Percentiles rank a stretch among this genome's conserved stretches.
Conservation (phyloP, 1,140 invertebrate genomes). For the Meteorus sp. region DNA sequence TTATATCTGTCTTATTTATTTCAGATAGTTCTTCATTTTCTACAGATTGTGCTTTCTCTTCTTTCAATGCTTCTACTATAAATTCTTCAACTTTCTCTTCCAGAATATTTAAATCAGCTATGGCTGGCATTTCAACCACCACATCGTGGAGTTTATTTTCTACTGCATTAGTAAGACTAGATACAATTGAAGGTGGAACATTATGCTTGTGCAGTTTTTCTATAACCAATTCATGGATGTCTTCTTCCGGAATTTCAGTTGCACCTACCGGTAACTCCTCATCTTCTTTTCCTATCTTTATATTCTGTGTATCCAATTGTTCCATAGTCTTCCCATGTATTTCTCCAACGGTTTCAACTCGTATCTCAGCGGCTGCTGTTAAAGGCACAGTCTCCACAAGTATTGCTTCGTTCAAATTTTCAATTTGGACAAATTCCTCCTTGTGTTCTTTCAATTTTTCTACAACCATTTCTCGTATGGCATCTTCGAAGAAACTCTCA, state of each 20-base stretch:
- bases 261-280: conserved; percentile 26
- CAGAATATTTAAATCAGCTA: neutral
- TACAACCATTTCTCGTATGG: neutral
- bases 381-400: too few species aligned
- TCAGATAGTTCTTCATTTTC: conserved; percentile 19
- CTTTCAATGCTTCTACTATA: conserved; percentile 24
- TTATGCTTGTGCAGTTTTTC: conserved; percentile 6
- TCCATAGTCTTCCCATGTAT: conserved; percentile 18
- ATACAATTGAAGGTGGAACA: neutral
- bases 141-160: conserved; percentile 3
- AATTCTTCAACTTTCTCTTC: conserved; percentile 33
- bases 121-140: neutral
- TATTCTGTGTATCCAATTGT: conserved; percentile 4
- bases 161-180: neutral
- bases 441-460: neutral
- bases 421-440: neutral
- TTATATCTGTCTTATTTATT: conserved; percentile 17
- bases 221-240: neutral
- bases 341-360: conserved; percentile 10
- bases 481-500: too few species aligned
- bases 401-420: neutral
- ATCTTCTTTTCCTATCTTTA: conserved; percentile 18
- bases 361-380: neutral
- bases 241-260: conserved; percentile 26
- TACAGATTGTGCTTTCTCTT: conserved; percentile 26